Conservation (phyloP, 35 echinoderm and acorn worm genomes). For the Stichopus chloronotus region DNA sequence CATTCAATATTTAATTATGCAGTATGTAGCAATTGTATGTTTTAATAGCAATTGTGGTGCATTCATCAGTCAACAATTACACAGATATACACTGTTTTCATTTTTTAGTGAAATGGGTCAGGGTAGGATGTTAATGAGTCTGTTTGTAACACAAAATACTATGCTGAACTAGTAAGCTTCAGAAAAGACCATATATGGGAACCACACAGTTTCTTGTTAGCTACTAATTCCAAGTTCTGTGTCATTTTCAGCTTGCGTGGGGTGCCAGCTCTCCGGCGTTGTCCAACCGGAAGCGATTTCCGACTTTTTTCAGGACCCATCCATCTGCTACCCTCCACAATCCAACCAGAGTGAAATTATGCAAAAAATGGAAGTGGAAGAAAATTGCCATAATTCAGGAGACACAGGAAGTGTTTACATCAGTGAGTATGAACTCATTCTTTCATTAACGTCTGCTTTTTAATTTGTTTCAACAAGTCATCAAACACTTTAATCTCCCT, state of each 20-base stretch:
- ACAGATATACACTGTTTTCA: too few relatives aligned
- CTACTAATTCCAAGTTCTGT: too few relatives aligned
- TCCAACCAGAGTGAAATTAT: slow-evolving; percentile 86
- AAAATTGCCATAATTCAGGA: slow-evolving; percentile 91
- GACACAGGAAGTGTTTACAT: slow-evolving; percentile 97
- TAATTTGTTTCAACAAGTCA: not conserved
- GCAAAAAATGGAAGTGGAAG: slow-evolving; percentile 85
- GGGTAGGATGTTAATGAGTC: too few relatives aligned
- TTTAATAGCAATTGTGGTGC: too few relatives aligned
- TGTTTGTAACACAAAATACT: too few relatives aligned
- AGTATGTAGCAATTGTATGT: too few relatives aligned
- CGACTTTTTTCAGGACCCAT: slow-evolving; percentile 97
- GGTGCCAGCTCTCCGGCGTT: slow-evolving; percentile 97
- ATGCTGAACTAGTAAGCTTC: too few relatives aligned
- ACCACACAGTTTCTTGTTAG: too few relatives aligned
- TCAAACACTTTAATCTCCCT: not conserved
- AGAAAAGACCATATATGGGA: too few relatives aligned
- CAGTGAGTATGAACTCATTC: slow-evolving; percentile 68
- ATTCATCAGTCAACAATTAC: too few relatives aligned
- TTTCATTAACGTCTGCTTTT: not conserved
- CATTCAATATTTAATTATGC: too few relatives aligned
- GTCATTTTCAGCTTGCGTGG: slow-evolving; percentile 81
- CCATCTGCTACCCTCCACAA: slow-evolving; percentile 96
- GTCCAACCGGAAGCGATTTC: slow-evolving; percentile 91
- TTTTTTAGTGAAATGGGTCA: too few relatives aligned